Evolutionary conservation across 2,888 invertebrate species (phyloP).

Genomic region (Cinara cedri): DNA sequence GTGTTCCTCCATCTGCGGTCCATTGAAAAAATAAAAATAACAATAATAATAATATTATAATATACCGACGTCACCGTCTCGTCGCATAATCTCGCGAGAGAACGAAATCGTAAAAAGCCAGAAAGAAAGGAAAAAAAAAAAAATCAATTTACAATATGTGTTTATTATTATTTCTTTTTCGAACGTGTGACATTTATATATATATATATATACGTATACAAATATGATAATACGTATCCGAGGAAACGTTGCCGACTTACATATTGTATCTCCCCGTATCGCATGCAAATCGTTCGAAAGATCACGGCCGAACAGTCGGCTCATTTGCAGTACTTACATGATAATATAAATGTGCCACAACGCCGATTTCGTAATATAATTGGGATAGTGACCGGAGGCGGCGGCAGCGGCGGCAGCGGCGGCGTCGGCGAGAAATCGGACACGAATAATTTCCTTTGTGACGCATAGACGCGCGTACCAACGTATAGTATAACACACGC

Average conservation of each 20-base stretch:
- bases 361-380: conserved; percentile 25
- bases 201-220: too few species aligned
- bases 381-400: too few species aligned
- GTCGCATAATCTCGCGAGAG: too few species aligned
- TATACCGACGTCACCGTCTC: too few species aligned
- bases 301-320: conserved; percentile 43
- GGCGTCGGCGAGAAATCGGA: not conserved
- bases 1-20: conserved; percentile 4
- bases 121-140: not conserved
- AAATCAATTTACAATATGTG: conserved; percentile 19
- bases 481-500: not conserved
- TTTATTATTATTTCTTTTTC: conserved; percentile 19
- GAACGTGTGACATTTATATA: conserved; percentile 1
- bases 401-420: too few species aligned
- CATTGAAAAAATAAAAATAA: conserved; percentile 11
- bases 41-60: not conserved
- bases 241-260: too few species aligned
- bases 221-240: too few species aligned
- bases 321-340: not conserved
- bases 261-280: not conserved
- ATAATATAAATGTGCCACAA: not conserved
- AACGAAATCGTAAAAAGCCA: too few species aligned
- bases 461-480: not conserved
- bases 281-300: conserved; percentile 16
- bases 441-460: not conserved